A percentile compares a stretch with the other conserved stretches of the same genome.
phyloP scores from a whole-genome alignment of 2,888 invertebrate genomes.

The Epicampocera succincta region DNA sequence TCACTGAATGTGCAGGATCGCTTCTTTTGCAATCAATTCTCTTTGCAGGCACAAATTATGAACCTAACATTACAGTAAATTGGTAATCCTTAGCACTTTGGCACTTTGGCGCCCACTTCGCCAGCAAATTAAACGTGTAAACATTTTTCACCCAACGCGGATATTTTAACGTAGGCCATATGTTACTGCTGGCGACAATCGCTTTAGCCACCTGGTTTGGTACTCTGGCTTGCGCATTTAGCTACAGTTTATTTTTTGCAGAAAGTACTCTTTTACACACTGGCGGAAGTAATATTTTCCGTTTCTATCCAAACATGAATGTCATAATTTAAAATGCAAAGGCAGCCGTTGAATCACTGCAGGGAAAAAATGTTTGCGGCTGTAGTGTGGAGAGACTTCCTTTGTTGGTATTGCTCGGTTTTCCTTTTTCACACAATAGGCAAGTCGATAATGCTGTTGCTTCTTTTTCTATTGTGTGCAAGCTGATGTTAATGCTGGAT shows the following conservation, averaged over 20 bases:
- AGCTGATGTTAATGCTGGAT: conserved; percentile 34
- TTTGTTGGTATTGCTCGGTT: conserved; percentile 31
- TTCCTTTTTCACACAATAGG: conserved; percentile 13
- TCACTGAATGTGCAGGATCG: no score
- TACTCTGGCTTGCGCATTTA: no score
- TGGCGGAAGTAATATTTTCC: conserved; percentile 67
- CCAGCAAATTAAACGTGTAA: no score
- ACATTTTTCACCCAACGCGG: no score
- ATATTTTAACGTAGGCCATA: no score
- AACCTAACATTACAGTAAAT: no score
- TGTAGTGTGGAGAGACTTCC: conserved; percentile 27
- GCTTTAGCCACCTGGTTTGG: no score
- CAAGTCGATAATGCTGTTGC: conserved; percentile 49
- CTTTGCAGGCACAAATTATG: no score
- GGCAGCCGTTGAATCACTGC: conserved; percentile 27
- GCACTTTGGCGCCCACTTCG: no score
- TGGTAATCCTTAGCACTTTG: no score
- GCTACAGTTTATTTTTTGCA: background rate
- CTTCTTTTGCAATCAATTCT: no score
- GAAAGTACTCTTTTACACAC: conserved; percentile 7
- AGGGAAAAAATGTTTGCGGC: conserved; percentile 28
- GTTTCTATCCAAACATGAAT: conserved; percentile 64
- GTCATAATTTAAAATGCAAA: conserved; percentile 59
- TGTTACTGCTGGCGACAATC: no score
- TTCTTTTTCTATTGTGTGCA: conserved; percentile 27